These are phyloP conservation scores for Andrena praecox DNA, from an alignment of 2,888 invertebrate species.

Conservation along the genomic window DNA sequence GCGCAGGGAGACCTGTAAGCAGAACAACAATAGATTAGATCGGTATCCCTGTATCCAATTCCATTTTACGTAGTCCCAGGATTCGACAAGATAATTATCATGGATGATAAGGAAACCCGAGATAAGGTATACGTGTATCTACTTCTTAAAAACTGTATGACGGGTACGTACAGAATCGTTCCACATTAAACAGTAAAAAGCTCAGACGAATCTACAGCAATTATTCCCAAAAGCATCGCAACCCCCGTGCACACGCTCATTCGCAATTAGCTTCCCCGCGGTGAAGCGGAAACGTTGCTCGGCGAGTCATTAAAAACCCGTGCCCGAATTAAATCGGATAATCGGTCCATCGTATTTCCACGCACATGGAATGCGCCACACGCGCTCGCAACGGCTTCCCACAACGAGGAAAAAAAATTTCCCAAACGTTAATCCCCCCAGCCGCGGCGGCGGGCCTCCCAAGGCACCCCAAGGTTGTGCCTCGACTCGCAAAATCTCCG, in stretches of 20 bases:
- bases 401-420: constrained; percentile 6
- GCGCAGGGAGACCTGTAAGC: constrained; percentile 91
- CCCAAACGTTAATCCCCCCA: constrained; percentile 43
- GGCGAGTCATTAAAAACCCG: constrained; percentile 39
- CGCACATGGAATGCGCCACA: constrained; percentile 23
- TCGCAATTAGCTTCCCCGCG: background rate
- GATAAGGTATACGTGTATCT: no score
- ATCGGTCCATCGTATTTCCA: constrained; percentile 25
- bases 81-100: background rate
- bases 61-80: no score
- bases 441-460: constrained; percentile 14
- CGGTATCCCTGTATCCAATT: background rate
- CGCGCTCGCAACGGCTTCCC: constrained; percentile 48
- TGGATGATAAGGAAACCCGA: background rate
- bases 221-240: background rate
- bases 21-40: constrained; percentile 16
- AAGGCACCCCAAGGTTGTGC: constrained; percentile 33
- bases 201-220: no score
- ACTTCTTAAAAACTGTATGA: no score
- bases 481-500: constrained; percentile 23
- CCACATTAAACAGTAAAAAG: no score
- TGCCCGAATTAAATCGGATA: constrained; percentile 55
- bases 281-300: constrained; percentile 26
- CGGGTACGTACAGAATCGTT: no score
- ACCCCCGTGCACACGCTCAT: background rate